A percentile compares a stretch with the other conserved stretches of the same genome.
Evolutionary conservation across 2,797 vertebrate species (phyloP).

Genomic region (Arctocebus calabarensis): DNA sequence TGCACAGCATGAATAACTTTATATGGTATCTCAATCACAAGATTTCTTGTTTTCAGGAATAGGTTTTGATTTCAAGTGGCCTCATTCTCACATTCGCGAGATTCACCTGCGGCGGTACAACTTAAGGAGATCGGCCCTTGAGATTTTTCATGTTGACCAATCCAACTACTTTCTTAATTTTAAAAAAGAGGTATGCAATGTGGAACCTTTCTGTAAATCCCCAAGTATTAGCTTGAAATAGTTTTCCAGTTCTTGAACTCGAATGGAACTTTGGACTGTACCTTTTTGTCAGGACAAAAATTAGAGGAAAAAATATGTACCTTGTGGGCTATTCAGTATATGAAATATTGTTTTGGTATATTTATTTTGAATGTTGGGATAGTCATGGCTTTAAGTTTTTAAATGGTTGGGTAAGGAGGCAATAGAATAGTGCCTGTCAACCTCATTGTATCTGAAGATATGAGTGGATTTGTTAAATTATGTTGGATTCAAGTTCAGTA

Average conservation of each 20-base stretch:
- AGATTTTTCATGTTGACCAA: constrained; percentile 98
- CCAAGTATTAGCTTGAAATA: constrained; percentile 35
- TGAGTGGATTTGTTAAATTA: constrained; percentile 30
- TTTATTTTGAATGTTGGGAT: neutral
- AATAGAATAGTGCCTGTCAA: neutral
- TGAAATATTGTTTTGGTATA: constrained; percentile 45
- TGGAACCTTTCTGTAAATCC: neutral
- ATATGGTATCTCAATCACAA: constrained; percentile 52
- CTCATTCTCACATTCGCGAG: constrained; percentile 95
- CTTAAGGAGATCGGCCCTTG: constrained; percentile 95
- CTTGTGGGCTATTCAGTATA: neutral
- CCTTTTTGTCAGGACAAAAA: neutral
- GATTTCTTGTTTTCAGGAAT: constrained; percentile 88
- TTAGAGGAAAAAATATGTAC: neutral
- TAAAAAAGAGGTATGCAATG: constrained; percentile 93
- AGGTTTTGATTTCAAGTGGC: constrained; percentile 98
- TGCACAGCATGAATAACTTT: constrained; percentile 21
- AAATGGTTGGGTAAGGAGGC: neutral
- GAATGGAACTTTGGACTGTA: constrained; percentile 36
- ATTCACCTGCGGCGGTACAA: constrained; percentile 97
- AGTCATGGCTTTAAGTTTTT: neutral
- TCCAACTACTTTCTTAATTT: constrained; percentile 99
- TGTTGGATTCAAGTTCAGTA: neutral
- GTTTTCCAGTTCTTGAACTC: constrained; percentile 14
- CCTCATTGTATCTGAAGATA: neutral